Evolutionary conservation across 2,113 vertebrate species (phyloP), one percentile per base, ranked within the genome.

Genomic region (Agelaius phoeniceus): DNA sequence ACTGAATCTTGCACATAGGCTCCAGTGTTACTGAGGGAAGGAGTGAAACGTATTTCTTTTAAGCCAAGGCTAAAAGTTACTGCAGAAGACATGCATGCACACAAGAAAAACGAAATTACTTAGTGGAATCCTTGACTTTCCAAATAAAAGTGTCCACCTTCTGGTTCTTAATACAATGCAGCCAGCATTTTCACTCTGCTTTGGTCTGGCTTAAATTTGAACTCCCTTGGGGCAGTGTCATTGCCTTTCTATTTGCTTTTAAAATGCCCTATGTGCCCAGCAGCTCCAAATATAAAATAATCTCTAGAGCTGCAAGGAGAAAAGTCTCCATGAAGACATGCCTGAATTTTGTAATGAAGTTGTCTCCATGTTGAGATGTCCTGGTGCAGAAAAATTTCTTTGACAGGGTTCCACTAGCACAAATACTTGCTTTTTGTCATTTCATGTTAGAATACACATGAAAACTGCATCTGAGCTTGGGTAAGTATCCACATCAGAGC

Each of bases 131-230:
- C 12, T 75, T 87, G 39, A 28, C 31, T 93, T 93, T 67, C 65
- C 73, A 78, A 93, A 61, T 16, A 65, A 31, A 90, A 95, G 31
- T 67, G 52, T 49, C 79, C 57, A 96, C 92, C 88, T 94, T 92
- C 79, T 88, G 76, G 1, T 84, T 92, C 90, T 85, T 68, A 87
- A 75, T 69, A 81, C 65, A n/a, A 63, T 3, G 22, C 30, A 41
- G 76, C 35, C 73, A 93, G 19, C 26, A 68, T 88, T 94, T 87
- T 75, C 86, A 33, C 51, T 94, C 49, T 75, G 65, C 73, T 90
- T 93, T 90, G 84, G 76, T 89, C 80, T 93, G 80, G 63, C 65
- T 95, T 89, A 84, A 81, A 91, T 71, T 92, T 89, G 49, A 94
- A 52, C 26, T 86, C 72, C 85, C 81, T 67, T 22, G 9, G 16